Evolutionary conservation across 2,113 vertebrate species (phyloP).

Genomic region (human): GRCh38 chr11:32278001-32278500

Average conservation of each 20-base stretch:
- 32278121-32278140: neutral
- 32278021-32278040: neutral
- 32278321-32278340: no score
- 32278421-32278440: no score
- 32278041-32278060: neutral
- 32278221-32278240: neutral
- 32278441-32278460: no score
- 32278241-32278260: neutral
- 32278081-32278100: neutral
- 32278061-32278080: neutral
- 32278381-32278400: no score
- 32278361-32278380: no score
- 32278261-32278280: no score
- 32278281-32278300: no score
- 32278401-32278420: no score
- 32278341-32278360: no score
- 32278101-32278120: neutral
- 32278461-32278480: no score
- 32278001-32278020: neutral
- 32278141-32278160: neutral
- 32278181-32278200: neutral
- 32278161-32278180: neutral
- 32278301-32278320: no score
- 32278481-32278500: no score
- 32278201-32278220: neutral